Evolutionary conservation across 2,888 invertebrate species (phyloP), one percentile per base, ranked within the genome.

Genomic region (Drosophila stalkeri): DNA sequence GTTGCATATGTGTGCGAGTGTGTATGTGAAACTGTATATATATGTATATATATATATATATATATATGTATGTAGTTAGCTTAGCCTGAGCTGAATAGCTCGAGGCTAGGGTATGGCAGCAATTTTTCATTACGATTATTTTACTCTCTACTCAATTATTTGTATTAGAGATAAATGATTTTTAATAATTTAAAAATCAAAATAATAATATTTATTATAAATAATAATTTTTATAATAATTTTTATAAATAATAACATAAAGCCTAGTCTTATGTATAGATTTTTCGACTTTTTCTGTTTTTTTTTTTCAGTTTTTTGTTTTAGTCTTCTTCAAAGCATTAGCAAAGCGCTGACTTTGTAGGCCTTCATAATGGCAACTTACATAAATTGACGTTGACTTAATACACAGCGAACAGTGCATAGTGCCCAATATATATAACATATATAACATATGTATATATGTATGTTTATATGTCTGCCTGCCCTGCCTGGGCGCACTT

Each of bases 341-440:
- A 51, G 44, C 57, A 55, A 18, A 46, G n/a, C 35, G 62, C 27
- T 47, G 52, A 49, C 61, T 74, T 74, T 63, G 49, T 44, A 49
- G 63, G 37, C 69, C 47, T 65, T 70, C 63, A 79, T 75, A 67
- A 70, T 44, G 68, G 64, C 83, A 47, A 75, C 72, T 72, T 70
- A 86, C 80, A 81, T 57, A 82, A 65, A 66, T 69, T 75, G 71
- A 49, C 80, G 81, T 81, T 82, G 77, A 72, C 65, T 75, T 75
- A 57, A 60, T 59, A 55, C 61, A 64, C 76, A 64, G 54, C 64
- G 41, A 41, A n/a, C 41, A 41, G 55, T 16, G 49, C 23, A 12
- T 27, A 55, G 55, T 31, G 49, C 23, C 18, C 49, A 49, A 59
- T 54, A 64, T 47, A 44, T n/a, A 37, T 27, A 11, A 39, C n/a